These are phyloP conservation scores for Ambastaia sidthimunki DNA, from an alignment of 2,797 vertebrate species.

Conservation along the genomic window DNA sequence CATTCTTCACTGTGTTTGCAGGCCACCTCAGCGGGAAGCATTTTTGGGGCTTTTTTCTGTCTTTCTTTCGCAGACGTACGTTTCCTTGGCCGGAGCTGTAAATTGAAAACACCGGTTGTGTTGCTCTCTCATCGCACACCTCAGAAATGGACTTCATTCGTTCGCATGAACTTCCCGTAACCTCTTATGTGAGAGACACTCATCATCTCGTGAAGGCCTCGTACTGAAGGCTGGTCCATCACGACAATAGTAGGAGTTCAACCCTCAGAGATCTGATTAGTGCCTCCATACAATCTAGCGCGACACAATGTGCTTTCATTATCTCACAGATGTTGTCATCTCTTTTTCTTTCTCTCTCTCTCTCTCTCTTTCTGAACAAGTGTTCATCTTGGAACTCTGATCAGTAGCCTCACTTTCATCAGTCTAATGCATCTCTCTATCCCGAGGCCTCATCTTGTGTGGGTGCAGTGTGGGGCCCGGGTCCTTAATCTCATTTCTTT, in stretches of 20 bases:
- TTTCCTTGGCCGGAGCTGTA: conserved; percentile 60
- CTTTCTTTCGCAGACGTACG: conserved; percentile 57
- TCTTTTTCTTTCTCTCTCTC: conserved; percentile 47
- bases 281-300: conserved; percentile 60
- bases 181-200: conserved; percentile 79
- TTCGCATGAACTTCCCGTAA: conserved; percentile 85
- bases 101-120: conserved; percentile 66
- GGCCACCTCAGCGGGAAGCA: conserved; percentile 59
- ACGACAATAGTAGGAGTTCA: conserved; percentile 68
- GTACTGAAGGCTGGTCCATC: conserved; percentile 67
- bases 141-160: conserved; percentile 87
- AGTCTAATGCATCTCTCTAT: conserved; percentile 78
- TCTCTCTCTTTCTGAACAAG: conserved; percentile 74
- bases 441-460: conserved; percentile 41
- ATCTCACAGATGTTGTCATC: conserved; percentile 58
- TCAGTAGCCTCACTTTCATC: conserved; percentile 80
- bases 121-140: conserved; percentile 66
- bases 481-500: conserved; percentile 76
- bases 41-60: conserved; percentile 50
- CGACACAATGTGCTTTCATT: conserved; percentile 59
- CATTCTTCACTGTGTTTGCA: conserved; percentile 60
- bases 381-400: conserved; percentile 76
- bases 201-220: conserved; percentile 77
- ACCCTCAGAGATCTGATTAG: conserved; percentile 61
- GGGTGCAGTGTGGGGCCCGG: conserved; percentile 40